Percentiles rank a stretch among this genome's conserved stretches.
These are phyloP conservation scores for Kryptolebias ocellatus DNA, from an alignment of 2,797 vertebrate species.

Conservation along the genomic window DNA sequence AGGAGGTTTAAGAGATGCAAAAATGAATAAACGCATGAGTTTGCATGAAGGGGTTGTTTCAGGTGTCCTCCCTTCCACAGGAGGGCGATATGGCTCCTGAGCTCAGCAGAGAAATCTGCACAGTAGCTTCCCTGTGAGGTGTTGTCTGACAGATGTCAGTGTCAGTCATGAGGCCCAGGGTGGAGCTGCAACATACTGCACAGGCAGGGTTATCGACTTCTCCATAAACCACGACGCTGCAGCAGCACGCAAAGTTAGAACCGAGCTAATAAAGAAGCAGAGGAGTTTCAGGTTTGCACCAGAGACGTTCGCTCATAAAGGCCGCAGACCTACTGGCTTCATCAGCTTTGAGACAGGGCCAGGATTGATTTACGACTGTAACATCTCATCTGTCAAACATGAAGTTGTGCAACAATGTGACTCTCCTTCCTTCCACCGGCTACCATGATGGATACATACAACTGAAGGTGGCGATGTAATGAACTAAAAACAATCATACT, in stretches of 20 bases:
- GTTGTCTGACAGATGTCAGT: constrained; percentile 60
- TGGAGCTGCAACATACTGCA: constrained; percentile 45
- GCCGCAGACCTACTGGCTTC: constrained; percentile 14
- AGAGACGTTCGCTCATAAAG: constrained; percentile 5
- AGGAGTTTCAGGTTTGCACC: constrained; percentile 24
- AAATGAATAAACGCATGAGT: neutral
- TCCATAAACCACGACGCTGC: constrained; percentile 27
- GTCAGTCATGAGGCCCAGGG: constrained; percentile 52
- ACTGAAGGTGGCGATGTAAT: neutral
- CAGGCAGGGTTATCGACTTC: constrained; percentile 27
- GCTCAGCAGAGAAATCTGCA: constrained; percentile 19
- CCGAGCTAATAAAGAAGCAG: constrained; percentile 1
- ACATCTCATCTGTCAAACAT: constrained; percentile 38
- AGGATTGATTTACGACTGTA: constrained; percentile 24
- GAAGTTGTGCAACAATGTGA: constrained; percentile 11
- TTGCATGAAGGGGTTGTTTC: neutral
- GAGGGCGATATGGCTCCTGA: constrained; percentile 70
- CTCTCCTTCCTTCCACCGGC: constrained; percentile 1
- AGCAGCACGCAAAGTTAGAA: constrained; percentile 21
- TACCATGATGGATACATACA: neutral
- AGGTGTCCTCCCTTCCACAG: constrained; percentile 69
- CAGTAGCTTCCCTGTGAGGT: constrained; percentile 26
- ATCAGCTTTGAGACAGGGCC: neutral
- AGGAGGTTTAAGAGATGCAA: neutral
- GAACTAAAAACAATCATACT: neutral